Evolutionary conservation across 1,140 invertebrate genomes (phyloP).

Genomic region (Andrena cerasifolii): DNA sequence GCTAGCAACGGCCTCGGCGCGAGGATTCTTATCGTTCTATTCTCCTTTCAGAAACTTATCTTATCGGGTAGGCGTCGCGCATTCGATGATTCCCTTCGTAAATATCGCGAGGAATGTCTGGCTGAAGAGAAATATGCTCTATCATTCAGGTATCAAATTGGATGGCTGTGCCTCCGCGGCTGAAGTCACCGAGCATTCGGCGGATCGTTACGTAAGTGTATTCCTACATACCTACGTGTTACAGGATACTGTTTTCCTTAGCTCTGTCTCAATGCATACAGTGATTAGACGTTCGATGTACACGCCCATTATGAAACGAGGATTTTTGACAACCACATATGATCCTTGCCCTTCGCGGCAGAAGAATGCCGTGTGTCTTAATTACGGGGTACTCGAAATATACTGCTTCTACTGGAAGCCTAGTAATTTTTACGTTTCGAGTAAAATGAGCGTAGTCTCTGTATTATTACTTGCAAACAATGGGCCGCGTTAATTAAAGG

Average conservation of each 20-base stretch:
- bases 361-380: background rate
- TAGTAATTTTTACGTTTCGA: no score
- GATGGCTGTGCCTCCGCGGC: background rate
- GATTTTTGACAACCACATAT: background rate
- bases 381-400: no score
- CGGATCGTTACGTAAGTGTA: slow-evolving; percentile 9
- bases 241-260: background rate
- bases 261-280: background rate
- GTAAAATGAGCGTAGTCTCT: no score
- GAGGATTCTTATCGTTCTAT: slow-evolving; percentile 53
- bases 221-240: background rate
- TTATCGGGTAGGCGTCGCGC: slow-evolving; percentile 46
- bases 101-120: slow-evolving; percentile 49
- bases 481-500: no score
- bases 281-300: background rate
- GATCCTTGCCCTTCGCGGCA: background rate
- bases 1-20: background rate
- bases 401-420: no score
- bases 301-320: background rate
- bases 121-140: slow-evolving; percentile 29
- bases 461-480: no score
- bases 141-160: slow-evolving; percentile 37
- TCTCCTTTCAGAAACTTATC: slow-evolving; percentile 47
- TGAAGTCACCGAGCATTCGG: background rate
- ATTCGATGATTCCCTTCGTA: slow-evolving; percentile 32